These are phyloP conservation scores for Chlorocebus sabaeus DNA, from an alignment of 2,113 vertebrate species.

Conservation along the genomic window DNA sequence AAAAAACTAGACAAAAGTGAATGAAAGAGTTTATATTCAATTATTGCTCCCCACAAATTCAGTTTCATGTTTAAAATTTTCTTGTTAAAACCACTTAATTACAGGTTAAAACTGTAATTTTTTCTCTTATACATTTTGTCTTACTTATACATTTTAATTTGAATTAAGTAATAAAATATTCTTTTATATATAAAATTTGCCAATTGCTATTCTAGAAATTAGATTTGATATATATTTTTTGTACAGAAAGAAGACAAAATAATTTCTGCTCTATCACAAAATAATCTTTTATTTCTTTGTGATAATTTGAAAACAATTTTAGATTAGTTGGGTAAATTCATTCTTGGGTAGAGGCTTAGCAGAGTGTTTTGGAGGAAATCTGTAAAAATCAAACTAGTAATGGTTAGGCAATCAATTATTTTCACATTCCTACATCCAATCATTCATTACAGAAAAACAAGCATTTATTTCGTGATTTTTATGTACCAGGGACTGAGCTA, in stretches of 20 bases:
- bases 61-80: not conserved
- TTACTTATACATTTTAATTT: not conserved
- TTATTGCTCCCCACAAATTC: not conserved
- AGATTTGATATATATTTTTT: not conserved
- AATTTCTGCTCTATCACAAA: not conserved
- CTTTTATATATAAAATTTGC: not conserved
- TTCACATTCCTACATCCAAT: not conserved
- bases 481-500: not conserved
- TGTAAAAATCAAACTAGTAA: not conserved
- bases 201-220: not conserved
- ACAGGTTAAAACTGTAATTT: not conserved
- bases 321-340: not conserved
- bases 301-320: not conserved
- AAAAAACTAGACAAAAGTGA: not conserved
- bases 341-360: not conserved
- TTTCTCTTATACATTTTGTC: not conserved
- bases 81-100: not conserved
- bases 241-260: not conserved
- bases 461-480: not conserved
- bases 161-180: not conserved
- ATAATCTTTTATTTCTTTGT: not conserved
- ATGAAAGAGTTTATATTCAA: not conserved
- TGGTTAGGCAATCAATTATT: not conserved
- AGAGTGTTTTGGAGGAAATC: not conserved
- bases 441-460: not conserved